A percentile compares a stretch with the other conserved stretches of the same genome.
Conservation (phyloP, 1,140 invertebrate genomes). For the Lordiphosa collinella region DNA sequence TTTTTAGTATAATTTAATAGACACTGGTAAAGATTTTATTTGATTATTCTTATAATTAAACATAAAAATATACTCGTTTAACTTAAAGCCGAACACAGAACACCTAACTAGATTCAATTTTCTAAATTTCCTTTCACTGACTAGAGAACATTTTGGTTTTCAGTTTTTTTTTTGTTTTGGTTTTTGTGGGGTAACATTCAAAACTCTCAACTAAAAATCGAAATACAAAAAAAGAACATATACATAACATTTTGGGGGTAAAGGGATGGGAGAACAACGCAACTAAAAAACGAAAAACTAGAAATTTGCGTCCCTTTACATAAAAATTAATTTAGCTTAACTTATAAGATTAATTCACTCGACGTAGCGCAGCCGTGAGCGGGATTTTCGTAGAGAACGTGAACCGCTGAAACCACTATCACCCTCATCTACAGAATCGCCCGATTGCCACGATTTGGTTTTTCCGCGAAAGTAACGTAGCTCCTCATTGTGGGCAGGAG, state of each 20-base stretch:
- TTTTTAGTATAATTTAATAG: constrained; percentile 13
- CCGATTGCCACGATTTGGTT: constrained; percentile 83
- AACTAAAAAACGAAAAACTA: constrained; percentile 38
- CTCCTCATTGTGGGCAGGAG: constrained; percentile 86
- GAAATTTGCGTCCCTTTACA: constrained; percentile 35
- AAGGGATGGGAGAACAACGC: constrained; percentile 27
- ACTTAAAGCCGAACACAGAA: constrained; percentile 26
- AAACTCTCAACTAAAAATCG: constrained; percentile 33
- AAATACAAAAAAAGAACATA: constrained; percentile 16
- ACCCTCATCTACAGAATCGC: constrained; percentile 37
- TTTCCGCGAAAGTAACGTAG: constrained; percentile 85
- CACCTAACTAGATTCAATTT: constrained; percentile 5
- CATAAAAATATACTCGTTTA: constrained; percentile 6
- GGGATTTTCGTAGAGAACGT: constrained; percentile 37
- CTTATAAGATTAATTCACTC: constrained; percentile 14
- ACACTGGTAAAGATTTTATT: not conserved
- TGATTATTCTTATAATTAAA: constrained; percentile 15
- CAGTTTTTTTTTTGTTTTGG: not conserved
- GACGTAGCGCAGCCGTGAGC: constrained; percentile 55
- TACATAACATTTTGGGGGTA: constrained; percentile 11
- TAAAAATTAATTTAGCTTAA: constrained; percentile 12
- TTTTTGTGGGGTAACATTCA: constrained; percentile 1
- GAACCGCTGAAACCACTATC: constrained; percentile 39
- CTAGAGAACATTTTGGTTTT: constrained; percentile 33
- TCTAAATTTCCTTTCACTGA: constrained; percentile 36